Conservation (phyloP, 2,797 vertebrate genomes). For the Artibeus jamaicensis region DNA sequence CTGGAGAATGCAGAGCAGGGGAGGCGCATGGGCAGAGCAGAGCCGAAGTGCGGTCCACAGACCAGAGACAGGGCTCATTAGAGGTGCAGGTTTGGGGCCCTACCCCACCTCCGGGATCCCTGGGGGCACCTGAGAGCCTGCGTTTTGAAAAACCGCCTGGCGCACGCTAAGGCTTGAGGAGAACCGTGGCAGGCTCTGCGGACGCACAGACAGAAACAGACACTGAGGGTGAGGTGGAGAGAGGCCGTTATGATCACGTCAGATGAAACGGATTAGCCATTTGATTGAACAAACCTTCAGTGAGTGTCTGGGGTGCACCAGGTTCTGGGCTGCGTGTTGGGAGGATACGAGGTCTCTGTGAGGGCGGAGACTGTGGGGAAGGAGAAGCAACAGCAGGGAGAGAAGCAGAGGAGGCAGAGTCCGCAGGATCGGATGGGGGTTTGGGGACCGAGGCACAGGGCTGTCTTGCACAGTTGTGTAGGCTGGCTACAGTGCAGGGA, state of each 20-base stretch:
- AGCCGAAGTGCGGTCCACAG: background rate
- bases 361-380: background rate
- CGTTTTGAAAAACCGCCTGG: background rate
- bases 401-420: background rate
- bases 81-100: background rate
- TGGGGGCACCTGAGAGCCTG: background rate
- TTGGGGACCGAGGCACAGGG: background rate
- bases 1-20: background rate
- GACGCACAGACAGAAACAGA: background rate
- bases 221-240: background rate
- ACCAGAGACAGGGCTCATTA: background rate
- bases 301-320: background rate
- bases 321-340: background rate
- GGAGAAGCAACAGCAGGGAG: background rate
- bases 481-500: background rate
- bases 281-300: background rate
- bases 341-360: background rate
- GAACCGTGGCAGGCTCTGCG: background rate
- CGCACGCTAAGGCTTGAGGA: background rate
- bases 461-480: background rate
- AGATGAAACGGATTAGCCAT: background rate
- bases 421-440: background rate
- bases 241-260: background rate
- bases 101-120: background rate
- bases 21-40: background rate